Evolutionary conservation across 2,888 invertebrate species (phyloP).

Genomic region (Acrobasis consociella): DNA sequence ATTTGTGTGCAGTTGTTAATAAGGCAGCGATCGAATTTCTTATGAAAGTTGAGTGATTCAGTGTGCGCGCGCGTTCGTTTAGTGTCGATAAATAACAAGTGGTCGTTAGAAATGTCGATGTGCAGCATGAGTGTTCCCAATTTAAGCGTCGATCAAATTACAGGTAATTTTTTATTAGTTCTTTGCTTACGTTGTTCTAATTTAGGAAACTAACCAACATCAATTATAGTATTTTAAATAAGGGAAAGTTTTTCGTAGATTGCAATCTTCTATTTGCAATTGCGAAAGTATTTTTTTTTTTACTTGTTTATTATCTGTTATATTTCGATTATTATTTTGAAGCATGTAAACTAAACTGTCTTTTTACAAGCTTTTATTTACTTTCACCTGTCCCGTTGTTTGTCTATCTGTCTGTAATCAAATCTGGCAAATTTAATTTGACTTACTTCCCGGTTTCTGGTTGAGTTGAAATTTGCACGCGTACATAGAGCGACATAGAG

Average conservation of each 20-base stretch:
- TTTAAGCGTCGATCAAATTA: slow-evolving; percentile 73
- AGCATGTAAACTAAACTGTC: no score
- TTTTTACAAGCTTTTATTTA: no score
- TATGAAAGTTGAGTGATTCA: slow-evolving; percentile 67
- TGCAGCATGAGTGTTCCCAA: slow-evolving; percentile 75
- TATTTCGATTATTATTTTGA: no score
- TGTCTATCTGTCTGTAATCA: no score
- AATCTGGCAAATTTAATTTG: no score
- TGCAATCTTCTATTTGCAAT: no score
- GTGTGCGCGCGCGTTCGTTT: slow-evolving; percentile 59
- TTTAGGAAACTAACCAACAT: slow-evolving; percentile 3
- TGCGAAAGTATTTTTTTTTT: no score
- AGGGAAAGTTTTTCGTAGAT: not conserved
- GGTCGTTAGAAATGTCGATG: slow-evolving; percentile 47
- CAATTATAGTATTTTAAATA: not conserved
- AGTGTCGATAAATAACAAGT: slow-evolving; percentile 41
- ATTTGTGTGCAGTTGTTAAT: slow-evolving; percentile 61
- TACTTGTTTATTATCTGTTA: no score
- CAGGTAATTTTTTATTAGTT: slow-evolving; percentile 53
- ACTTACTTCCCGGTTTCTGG: no score
- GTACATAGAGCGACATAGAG: no score
- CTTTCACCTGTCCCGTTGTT: no score
- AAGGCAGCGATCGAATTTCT: slow-evolving; percentile 55
- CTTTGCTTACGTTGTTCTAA: slow-evolving; percentile 10
- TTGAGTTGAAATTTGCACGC: no score